Base-by-base conservation (phyloP, 2,113 vertebrate species). In the Circaetus cinerascens region DNA sequence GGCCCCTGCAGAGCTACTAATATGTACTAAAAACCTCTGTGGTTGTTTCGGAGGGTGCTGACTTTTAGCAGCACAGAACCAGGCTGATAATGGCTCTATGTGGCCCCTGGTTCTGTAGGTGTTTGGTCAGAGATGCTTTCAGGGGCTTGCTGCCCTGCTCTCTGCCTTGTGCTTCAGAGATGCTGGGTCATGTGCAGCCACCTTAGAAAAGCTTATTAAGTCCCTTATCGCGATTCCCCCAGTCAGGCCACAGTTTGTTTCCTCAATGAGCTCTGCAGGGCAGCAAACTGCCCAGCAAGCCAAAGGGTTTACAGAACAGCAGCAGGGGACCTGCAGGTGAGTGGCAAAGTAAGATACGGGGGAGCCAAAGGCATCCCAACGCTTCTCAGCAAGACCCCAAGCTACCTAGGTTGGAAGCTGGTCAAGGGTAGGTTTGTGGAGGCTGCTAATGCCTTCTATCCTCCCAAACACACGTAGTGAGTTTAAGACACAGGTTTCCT, bases 391-490 rank as follows among this genome's bases (percentile, higher is more conserved):
- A 38, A 51, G 60, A 59, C 11, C 26, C 15, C 10, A 23, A 73
- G 34, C 7, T 68, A 45, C 45, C 13, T 27, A 15, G 10, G 7
- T 0, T 51, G 27, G 74, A 63, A 82, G 19, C 27, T 86, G 26
- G 56, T 38, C 40, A 68, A 32, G 20, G 23, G 21, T 0, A 21
- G 63, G 40, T 2, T 51, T 11, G 9, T 59, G 46, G 56, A 75
- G 21, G 53, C 36, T 76, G 62, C 18, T 7, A 18, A 30, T 45
- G 36, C 23, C 29, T 26, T 40, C 16, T 26, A 16, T 55, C 19
- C 27, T 51, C 27, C 72, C n/a, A 81, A 14, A 30, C 0, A 12
- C 0, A 5, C 0, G 1, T 0, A 38, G 45, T 3, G 7, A 46
- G 26, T 13, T 56, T 7, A 51, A 34, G 1, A 5, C 41, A 38